A percentile compares a stretch with the other conserved stretches of the same genome.
Evolutionary conservation across 2,113 vertebrate genomes (phyloP).

Genomic region (Junco hyemalis): DNA sequence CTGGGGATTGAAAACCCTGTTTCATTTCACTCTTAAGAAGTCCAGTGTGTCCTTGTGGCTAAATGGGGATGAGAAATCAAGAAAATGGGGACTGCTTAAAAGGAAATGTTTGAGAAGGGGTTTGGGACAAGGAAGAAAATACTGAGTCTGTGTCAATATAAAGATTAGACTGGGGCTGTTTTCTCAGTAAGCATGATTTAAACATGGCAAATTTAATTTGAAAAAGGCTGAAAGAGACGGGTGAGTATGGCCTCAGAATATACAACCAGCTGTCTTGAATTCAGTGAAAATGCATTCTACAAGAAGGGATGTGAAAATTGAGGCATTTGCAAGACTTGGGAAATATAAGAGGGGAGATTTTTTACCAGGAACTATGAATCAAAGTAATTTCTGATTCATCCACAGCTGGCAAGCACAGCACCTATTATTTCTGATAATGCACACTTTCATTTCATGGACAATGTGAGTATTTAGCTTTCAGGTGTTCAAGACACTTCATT

Average conservation of each 20-base stretch:
- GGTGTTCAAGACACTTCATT: constrained; percentile 29
- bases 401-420: background rate
- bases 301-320: background rate
- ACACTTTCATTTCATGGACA: background rate
- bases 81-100: background rate
- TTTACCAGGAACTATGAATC: background rate
- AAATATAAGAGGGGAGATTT: background rate
- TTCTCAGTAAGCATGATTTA: background rate
- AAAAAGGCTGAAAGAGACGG: background rate
- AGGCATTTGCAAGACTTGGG: background rate
- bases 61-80: background rate
- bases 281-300: background rate
- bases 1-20: background rate
- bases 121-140: background rate
- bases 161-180: background rate
- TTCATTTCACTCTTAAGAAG: background rate
- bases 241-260: background rate
- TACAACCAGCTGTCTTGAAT: background rate
- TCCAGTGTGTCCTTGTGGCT: background rate
- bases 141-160: background rate
- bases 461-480: constrained; percentile 6
- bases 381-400: constrained; percentile 2
- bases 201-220: background rate
- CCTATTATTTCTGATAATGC: constrained; percentile 1
- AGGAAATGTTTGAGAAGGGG: background rate